phyloP scores from a whole-genome alignment of 1,140 invertebrate species.

The Chrysoperla carnea region DNA sequence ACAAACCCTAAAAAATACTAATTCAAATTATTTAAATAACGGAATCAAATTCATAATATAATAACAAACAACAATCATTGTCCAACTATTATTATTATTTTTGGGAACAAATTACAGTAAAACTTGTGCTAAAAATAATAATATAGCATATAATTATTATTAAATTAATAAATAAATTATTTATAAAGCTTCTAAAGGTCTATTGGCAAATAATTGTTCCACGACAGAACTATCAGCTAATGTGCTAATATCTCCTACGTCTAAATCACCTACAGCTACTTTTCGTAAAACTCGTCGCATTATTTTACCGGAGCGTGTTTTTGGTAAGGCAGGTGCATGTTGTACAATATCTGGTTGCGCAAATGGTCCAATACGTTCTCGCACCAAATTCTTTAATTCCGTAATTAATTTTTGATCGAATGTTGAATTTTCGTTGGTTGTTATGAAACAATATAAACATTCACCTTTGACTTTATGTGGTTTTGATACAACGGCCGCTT shows the following conservation, averaged over 20 bases:
- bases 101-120: neutral
- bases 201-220: conserved; percentile 54
- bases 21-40: neutral
- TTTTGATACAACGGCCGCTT: conserved; percentile 88
- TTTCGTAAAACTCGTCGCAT: conserved; percentile 90
- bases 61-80: neutral
- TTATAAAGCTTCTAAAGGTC: conserved; percentile 22
- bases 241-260: conserved; percentile 87
- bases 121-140: neutral
- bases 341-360: conserved; percentile 91
- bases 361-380: conserved; percentile 88
- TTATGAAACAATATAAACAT: conserved; percentile 92
- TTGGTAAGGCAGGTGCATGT: conserved; percentile 79
- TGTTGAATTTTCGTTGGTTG: conserved; percentile 54
- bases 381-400: conserved; percentile 68
- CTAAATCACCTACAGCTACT: conserved; percentile 69
- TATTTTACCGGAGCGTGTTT: conserved; percentile 96
- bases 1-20: too few species aligned
- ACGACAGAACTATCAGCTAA: conserved; percentile 78
- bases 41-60: neutral
- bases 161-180: neutral
- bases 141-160: neutral
- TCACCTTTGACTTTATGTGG: conserved; percentile 91
- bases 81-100: conserved; percentile 1
- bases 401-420: conserved; percentile 52